These are phyloP conservation scores for Mus caroli DNA, from an alignment of 2,797 vertebrate species.

Conservation along the genomic window DNA sequence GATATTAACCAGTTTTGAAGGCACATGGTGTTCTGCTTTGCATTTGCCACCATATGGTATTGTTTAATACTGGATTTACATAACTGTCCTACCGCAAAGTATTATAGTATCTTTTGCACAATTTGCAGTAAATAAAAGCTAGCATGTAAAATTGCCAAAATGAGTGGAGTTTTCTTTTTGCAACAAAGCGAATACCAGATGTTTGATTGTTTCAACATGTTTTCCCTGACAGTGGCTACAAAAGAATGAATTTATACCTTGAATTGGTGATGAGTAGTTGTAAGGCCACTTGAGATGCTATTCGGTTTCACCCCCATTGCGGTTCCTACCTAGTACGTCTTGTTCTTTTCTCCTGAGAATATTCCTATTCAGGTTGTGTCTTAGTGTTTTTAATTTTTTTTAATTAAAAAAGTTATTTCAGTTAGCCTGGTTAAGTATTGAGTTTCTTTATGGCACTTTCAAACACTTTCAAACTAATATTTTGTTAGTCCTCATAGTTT, in stretches of 20 bases:
- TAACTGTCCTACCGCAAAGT: conserved; percentile 78
- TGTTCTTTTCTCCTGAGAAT: conserved; percentile 31
- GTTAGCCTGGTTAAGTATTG: background rate
- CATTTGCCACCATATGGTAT: conserved; percentile 58
- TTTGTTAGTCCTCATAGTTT: background rate
- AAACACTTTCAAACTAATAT: background rate
- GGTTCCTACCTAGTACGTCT: conserved; percentile 9
- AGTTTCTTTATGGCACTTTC: background rate
- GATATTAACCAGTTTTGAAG: conserved; percentile 64
- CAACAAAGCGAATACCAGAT: conserved; percentile 32
- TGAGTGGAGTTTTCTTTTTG: conserved; percentile 79
- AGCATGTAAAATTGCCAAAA: conserved; percentile 84
- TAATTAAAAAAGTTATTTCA: background rate
- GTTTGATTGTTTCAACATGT: conserved; percentile 51
- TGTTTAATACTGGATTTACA: conserved; percentile 75
- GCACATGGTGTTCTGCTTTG: conserved; percentile 71
- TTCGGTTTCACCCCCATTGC: conserved; percentile 3
- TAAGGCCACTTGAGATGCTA: background rate
- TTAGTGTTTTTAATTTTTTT: background rate
- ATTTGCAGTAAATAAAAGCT: conserved; percentile 87
- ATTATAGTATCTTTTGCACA: conserved; percentile 84
- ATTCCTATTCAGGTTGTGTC: conserved; percentile 62
- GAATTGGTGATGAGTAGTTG: conserved; percentile 10
- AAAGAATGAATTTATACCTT: conserved; percentile 64
- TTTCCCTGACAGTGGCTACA: conserved; percentile 43